Percentiles rank a stretch among this genome's conserved stretches.
phyloP scores from a whole-genome alignment of 2,888 invertebrate species.

The Dryococelus australis region DNA sequence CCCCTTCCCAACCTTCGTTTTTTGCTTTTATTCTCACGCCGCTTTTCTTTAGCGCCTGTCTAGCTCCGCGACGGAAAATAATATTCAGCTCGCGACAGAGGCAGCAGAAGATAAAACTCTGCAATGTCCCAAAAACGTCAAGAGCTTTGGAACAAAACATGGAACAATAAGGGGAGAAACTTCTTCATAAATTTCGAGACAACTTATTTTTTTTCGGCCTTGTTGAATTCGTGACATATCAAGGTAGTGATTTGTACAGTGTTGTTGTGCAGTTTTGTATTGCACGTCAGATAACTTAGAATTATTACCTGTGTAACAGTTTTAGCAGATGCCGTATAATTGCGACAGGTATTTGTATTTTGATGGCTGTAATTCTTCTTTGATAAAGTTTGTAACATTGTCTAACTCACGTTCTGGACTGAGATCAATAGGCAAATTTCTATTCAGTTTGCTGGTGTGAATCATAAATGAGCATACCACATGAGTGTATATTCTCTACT shows the following conservation, averaged over 20 bases:
- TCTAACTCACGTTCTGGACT: too few species aligned
- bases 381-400: too few species aligned
- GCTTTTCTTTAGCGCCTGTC: background rate
- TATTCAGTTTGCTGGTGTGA: too few species aligned
- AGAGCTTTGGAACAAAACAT: background rate
- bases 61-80: background rate
- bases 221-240: background rate
- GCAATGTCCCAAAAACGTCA: slow-evolving; percentile 4
- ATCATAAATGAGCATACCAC: too few species aligned
- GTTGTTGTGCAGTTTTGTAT: background rate
- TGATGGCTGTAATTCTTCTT: too few species aligned
- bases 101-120: background rate
- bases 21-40: background rate
- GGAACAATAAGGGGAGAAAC: background rate
- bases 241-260: background rate
- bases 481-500: too few species aligned
- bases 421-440: too few species aligned
- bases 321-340: too few species aligned
- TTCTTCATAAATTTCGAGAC: background rate
- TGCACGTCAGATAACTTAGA: background rate
- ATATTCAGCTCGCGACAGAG: background rate
- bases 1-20: background rate
- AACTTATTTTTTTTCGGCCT: background rate
- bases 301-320: background rate
- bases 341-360: too few species aligned